These are phyloP conservation scores for Muntiacus muntjak DNA, from an alignment of 2,113 vertebrate species.

Conservation along the genomic window DNA sequence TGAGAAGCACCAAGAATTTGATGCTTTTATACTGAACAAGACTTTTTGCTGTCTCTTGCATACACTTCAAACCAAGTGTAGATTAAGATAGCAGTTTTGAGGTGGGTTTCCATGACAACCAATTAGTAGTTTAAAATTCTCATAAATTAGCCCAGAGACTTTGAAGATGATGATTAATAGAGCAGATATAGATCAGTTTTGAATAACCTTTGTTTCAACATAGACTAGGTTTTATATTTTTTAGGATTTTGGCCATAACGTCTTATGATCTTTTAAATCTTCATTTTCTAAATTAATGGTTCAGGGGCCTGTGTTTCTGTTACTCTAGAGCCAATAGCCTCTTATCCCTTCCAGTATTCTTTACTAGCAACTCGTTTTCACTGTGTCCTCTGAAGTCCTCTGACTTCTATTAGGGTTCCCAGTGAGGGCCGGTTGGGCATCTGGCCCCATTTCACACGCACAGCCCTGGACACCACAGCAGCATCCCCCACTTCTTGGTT, in stretches of 20 bases:
- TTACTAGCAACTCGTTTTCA: background rate
- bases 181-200: background rate
- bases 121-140: background rate
- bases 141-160: background rate
- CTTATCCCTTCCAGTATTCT: background rate
- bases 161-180: background rate
- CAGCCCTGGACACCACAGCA: accelerated
- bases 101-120: slow-evolving; percentile 16
- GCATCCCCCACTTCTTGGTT: no score
- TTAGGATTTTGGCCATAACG: background rate
- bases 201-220: background rate
- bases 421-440: background rate
- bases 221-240: background rate
- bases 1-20: background rate
- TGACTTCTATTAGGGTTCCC: background rate
- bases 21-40: background rate
- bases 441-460: accelerated
- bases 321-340: background rate
- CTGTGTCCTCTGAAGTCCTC: background rate
- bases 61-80: background rate
- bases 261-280: background rate
- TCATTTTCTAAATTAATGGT: background rate
- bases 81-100: background rate
- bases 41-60: background rate
- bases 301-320: background rate